phyloP scores from a whole-genome alignment of 2,113 vertebrate genomes.

The Scopus umbretta region DNA sequence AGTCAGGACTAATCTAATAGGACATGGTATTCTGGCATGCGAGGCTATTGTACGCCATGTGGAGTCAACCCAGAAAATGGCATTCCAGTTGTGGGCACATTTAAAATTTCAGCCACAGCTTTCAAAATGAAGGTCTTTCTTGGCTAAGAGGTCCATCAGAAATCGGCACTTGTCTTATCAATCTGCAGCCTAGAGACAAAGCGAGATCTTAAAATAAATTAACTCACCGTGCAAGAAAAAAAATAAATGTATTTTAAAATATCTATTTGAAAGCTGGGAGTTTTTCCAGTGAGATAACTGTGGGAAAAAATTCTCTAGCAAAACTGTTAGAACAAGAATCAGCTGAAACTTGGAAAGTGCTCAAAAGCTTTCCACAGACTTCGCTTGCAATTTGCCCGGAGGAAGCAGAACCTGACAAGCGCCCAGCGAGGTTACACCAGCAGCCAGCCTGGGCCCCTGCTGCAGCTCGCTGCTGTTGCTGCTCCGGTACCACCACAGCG shows the following conservation, averaged over 20 bases:
- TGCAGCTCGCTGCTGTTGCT: not conserved
- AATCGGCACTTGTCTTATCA: not conserved
- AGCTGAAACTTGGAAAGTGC: slow-evolving; percentile 35
- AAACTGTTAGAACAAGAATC: slow-evolving; percentile 24
- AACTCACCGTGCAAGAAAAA: slow-evolving; percentile 8
- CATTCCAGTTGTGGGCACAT: not conserved
- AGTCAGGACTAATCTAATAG: not conserved
- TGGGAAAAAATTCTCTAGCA: slow-evolving; percentile 25
- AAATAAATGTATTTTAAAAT: slow-evolving; percentile 20
- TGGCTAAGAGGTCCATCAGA: not conserved
- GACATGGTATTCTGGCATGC: not conserved
- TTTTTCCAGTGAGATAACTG: slow-evolving; percentile 12
- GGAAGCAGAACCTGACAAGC: slow-evolving; percentile 2
- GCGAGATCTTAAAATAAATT: not conserved
- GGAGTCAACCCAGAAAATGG: not conserved
- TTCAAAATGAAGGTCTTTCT: not conserved
- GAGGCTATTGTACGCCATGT: not conserved
- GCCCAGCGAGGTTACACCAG: not conserved
- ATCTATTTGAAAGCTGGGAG: slow-evolving; percentile 10
- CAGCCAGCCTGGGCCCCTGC: not conserved
- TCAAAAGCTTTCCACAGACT: slow-evolving; percentile 40
- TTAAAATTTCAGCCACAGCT: not conserved
- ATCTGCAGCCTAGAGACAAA: not conserved
- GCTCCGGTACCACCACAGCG: fast-evolving
- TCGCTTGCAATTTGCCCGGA: slow-evolving; percentile 18